Conservation (phyloP, 2,888 invertebrate species). For the Tridacna crocea region DNA sequence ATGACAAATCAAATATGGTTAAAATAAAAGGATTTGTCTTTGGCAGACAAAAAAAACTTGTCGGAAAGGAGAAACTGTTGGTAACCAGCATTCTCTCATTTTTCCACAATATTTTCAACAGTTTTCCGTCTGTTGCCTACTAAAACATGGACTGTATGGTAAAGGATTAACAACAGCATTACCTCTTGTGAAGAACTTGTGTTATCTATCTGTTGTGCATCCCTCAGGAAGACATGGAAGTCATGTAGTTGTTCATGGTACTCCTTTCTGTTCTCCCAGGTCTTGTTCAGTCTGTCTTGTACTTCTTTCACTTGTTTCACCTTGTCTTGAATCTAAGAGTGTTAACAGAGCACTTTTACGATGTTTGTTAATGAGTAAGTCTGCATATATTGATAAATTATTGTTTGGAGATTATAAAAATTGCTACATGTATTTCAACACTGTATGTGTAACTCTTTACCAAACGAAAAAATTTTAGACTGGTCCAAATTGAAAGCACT, state of each 20-base stretch:
- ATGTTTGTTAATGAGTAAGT: too few relatives aligned
- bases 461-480: too few relatives aligned
- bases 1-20: too few relatives aligned
- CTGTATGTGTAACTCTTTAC: too few relatives aligned
- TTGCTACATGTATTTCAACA: too few relatives aligned
- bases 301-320: conserved; percentile 88
- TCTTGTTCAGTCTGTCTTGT: conserved; percentile 94
- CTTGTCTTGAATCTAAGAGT: conserved; percentile 80
- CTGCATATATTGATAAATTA: too few relatives aligned
- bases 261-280: conserved; percentile 98
- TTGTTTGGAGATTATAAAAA: too few relatives aligned
- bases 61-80: too few relatives aligned
- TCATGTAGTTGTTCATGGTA: conserved; percentile 99
- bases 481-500: too few relatives aligned
- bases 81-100: neutral
- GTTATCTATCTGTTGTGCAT: conserved; percentile 96
- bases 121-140: neutral
- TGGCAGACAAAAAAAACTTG: too few relatives aligned
- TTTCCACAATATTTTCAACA: neutral
- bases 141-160: neutral
- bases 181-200: conserved; percentile 94
- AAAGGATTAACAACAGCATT: conserved; percentile 7
- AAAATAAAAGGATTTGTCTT: too few relatives aligned
- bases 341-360: neutral
- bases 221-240: conserved; percentile 96